Conservation (phyloP, 2,113 vertebrate genomes). For the Pipa parva region DNA sequence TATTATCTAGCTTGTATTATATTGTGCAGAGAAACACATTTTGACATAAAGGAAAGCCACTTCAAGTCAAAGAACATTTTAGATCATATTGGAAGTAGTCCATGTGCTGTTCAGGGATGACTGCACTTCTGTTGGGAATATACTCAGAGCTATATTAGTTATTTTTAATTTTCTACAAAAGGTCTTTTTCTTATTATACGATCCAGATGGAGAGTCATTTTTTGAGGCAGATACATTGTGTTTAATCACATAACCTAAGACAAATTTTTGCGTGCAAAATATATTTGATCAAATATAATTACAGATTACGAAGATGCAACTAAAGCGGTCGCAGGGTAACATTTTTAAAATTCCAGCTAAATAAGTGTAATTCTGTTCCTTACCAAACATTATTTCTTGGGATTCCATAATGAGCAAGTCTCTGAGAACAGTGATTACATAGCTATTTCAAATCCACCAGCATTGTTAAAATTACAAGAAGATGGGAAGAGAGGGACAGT, state of each 20-base stretch:
- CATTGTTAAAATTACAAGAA: neutral
- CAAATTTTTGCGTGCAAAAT: neutral
- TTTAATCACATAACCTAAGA: neutral
- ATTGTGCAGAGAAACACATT: neutral
- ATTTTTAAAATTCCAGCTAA: neutral
- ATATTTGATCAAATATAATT: neutral
- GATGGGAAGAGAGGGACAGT: neutral
- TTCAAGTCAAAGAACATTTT: neutral
- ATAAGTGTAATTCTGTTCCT: neutral
- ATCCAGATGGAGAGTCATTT: neutral
- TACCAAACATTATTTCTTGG: neutral
- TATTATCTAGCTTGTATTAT: too few relatives aligned
- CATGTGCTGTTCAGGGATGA: neutral
- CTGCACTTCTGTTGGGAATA: neutral
- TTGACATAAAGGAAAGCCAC: neutral
- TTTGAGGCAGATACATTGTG: neutral
- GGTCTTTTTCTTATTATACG: neutral
- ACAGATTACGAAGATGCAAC: too few relatives aligned
- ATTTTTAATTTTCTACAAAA: neutral
- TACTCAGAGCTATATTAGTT: neutral
- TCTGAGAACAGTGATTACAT: neutral
- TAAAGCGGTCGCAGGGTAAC: too few relatives aligned
- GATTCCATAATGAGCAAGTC: neutral
- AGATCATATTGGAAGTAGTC: neutral
- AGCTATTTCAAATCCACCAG: neutral